Percentiles rank a stretch among this genome's conserved stretches.
phyloP scores from a whole-genome alignment of 2,797 vertebrate genomes.

The Sphenopsis melanotis region DNA sequence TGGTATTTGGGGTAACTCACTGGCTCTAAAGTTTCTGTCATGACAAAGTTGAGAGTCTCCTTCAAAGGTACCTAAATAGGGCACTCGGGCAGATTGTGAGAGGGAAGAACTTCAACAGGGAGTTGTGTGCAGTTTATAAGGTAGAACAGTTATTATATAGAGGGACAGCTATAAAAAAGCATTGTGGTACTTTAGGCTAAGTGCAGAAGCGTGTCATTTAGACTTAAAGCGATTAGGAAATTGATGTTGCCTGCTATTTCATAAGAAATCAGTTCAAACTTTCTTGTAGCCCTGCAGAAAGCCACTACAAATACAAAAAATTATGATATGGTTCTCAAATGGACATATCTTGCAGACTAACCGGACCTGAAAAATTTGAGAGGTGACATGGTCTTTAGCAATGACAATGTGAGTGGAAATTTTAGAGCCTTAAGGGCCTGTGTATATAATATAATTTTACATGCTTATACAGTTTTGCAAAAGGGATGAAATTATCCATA shows the following conservation, averaged over 20 bases:
- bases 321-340: rapidly evolving
- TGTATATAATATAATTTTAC: background rate
- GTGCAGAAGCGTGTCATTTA: background rate
- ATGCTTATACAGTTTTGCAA: background rate
- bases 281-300: background rate
- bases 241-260: background rate
- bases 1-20: background rate
- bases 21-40: background rate
- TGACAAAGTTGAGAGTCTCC: background rate
- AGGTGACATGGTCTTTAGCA: background rate
- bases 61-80: background rate
- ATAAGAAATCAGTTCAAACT: background rate
- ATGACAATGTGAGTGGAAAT: background rate
- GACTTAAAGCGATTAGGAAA: background rate
- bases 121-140: background rate
- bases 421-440: background rate
- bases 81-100: background rate
- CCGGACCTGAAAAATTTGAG: background rate
- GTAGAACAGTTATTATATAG: background rate
- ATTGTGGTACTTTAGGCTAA: background rate
- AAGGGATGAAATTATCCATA: background rate
- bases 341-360: background rate
- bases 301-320: background rate
- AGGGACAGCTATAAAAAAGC: background rate
- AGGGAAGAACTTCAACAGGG: background rate